A percentile compares a stretch with the other conserved stretches of the same genome.
Conservation (phyloP, 2,113 vertebrate genomes). For the Melanostigma gelatinosum region DNA sequence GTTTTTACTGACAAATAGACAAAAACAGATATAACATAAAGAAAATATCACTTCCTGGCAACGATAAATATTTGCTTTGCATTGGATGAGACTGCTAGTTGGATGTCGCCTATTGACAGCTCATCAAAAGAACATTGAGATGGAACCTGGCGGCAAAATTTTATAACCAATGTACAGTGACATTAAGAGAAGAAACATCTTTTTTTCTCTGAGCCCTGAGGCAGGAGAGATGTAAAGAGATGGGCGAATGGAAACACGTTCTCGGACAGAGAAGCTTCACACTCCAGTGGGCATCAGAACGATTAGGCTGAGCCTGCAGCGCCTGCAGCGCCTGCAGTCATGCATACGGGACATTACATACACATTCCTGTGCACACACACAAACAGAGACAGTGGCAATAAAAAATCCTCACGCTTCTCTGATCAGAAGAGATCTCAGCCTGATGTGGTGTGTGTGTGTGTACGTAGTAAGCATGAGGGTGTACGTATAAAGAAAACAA, state of each 20-base stretch:
- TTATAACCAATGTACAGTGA: neutral
- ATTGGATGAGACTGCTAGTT: neutral
- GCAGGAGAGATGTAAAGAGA: conserved; percentile 44
- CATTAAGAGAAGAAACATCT: neutral
- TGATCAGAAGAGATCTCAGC: conserved; percentile 45
- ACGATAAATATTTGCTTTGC: neutral
- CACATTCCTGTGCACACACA: conserved; percentile 19
- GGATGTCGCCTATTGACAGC: neutral
- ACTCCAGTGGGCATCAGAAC: conserved; percentile 59
- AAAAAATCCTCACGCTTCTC: conserved; percentile 32
- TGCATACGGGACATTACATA: conserved; percentile 40
- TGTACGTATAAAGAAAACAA: conserved; percentile 6
- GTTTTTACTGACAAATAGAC: neutral
- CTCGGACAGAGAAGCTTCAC: conserved; percentile 57
- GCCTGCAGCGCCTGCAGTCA: conserved; percentile 54
- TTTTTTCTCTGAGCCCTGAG: conserved; percentile 16
- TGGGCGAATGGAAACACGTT: conserved; percentile 54
- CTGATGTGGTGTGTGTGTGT: conserved; percentile 5
- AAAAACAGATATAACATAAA: neutral
- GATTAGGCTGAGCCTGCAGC: conserved; percentile 55
- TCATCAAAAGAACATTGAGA: neutral
- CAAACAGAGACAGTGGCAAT: conserved; percentile 13
- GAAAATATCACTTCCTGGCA: neutral
- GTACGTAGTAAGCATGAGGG: neutral
- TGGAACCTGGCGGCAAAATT: neutral